phyloP scores from a whole-genome alignment of 2,888 invertebrate genomes.

The Epirrhoe tristata region DNA sequence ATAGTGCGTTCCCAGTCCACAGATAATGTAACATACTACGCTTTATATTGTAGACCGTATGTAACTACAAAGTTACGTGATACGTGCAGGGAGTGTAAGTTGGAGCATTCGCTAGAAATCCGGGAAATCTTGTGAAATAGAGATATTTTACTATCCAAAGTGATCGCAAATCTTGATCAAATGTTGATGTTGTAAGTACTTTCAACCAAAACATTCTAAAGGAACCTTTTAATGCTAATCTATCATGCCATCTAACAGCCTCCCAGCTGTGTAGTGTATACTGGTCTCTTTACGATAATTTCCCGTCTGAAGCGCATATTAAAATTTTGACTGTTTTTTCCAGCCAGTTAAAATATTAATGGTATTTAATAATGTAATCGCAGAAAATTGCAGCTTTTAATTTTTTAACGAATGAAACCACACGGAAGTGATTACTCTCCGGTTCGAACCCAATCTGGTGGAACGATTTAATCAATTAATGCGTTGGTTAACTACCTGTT shows the following conservation, averaged over 20 bases:
- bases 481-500: background rate
- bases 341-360: background rate
- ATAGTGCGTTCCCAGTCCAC: slow-evolving; percentile 39
- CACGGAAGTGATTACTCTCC: slow-evolving; percentile 46
- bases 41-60: slow-evolving; percentile 34
- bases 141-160: background rate
- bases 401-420: slow-evolving; percentile 46
- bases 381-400: slow-evolving; percentile 35
- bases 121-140: background rate
- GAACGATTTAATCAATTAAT: slow-evolving; percentile 16
- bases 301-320: too few species aligned
- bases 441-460: slow-evolving; percentile 44
- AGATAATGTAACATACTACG: slow-evolving; percentile 24
- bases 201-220: too few species aligned
- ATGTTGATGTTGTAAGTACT: too few species aligned
- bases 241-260: too few species aligned
- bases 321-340: background rate
- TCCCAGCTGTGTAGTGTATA: too few species aligned
- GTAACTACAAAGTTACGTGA: slow-evolving; percentile 34
- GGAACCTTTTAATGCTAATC: too few species aligned
- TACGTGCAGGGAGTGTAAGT: slow-evolving; percentile 25
- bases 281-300: too few species aligned
- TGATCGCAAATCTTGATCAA: background rate
- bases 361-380: slow-evolving; percentile 22
- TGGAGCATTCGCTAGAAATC: slow-evolving; percentile 3